A percentile compares a stretch with the other conserved stretches of the same genome.
These are phyloP conservation scores for Erythrocercus mccallii DNA, from an alignment of 2,113 vertebrate species.

Conservation along the genomic window DNA sequence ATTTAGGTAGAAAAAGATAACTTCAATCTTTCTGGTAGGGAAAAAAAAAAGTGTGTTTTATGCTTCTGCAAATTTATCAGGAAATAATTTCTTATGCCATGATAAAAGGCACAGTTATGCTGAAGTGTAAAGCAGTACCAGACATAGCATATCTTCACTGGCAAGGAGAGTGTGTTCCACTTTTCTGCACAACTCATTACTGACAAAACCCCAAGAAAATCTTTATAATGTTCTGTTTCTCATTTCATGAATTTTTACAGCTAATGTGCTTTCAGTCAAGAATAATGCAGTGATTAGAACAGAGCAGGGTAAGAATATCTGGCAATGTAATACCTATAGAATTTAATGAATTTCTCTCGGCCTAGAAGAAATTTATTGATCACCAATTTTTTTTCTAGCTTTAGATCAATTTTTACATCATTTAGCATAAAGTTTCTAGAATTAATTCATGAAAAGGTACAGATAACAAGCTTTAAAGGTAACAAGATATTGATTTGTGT, in stretches of 20 bases:
- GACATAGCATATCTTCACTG: conserved; percentile 51
- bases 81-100: conserved; percentile 48
- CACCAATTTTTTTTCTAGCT: conserved; percentile 58
- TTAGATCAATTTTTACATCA: conserved; percentile 68
- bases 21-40: not conserved
- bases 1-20: not conserved
- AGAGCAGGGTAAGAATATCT: conserved; percentile 58
- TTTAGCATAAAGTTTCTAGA: conserved; percentile 64
- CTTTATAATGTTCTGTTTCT: conserved; percentile 70
- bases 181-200: conserved; percentile 72
- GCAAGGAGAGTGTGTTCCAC: conserved; percentile 56
- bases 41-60: not conserved
- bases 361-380: conserved; percentile 73
- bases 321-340: conserved; percentile 51
- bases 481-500: conserved; percentile 67
- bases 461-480: conserved; percentile 68
- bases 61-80: conserved; percentile 12
- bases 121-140: conserved; percentile 60
- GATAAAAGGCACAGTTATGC: conserved; percentile 26
- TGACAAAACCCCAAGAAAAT: conserved; percentile 68
- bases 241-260: conserved; percentile 77
- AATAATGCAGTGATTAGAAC: conserved; percentile 72
- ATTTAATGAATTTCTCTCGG: conserved; percentile 69
- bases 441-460: conserved; percentile 57
- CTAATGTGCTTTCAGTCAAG: conserved; percentile 72